Conservation (phyloP, 2,797 vertebrate species). For the Bradypus variegatus region DNA sequence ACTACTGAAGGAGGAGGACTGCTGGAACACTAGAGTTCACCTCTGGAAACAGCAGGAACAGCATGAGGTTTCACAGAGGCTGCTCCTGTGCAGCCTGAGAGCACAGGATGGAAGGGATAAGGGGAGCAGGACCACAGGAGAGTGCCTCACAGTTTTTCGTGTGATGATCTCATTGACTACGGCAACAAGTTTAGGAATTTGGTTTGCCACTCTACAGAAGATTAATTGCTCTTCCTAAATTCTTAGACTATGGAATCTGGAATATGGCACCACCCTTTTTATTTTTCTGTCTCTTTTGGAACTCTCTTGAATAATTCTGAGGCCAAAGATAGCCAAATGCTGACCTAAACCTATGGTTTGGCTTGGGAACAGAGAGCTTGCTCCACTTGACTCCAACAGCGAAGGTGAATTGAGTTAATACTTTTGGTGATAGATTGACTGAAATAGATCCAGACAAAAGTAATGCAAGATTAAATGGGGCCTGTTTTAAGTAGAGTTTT, state of each 20-base stretch:
- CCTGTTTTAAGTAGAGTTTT: background rate
- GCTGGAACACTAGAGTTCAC: background rate
- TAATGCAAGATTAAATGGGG: background rate
- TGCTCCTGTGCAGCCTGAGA: background rate
- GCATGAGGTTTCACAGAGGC: background rate
- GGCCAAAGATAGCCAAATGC: background rate
- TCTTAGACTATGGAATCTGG: background rate
- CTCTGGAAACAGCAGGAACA: background rate
- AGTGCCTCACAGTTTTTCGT: background rate
- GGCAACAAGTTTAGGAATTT: background rate
- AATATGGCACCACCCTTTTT: background rate
- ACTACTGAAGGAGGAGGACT: background rate
- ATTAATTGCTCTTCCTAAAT: background rate
- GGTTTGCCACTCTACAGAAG: background rate
- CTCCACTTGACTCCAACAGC: background rate
- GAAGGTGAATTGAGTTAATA: background rate
- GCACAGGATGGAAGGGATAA: background rate
- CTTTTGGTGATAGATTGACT: background rate
- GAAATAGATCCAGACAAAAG: slow-evolving; percentile 1
- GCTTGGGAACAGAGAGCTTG: background rate
- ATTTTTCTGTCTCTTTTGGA: background rate
- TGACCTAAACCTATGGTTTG: background rate
- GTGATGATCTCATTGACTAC: background rate
- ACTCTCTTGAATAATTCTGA: background rate
- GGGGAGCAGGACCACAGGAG: background rate